Base-by-base conservation (phyloP, 2,113 vertebrate species). In the Columbina picui region DNA sequence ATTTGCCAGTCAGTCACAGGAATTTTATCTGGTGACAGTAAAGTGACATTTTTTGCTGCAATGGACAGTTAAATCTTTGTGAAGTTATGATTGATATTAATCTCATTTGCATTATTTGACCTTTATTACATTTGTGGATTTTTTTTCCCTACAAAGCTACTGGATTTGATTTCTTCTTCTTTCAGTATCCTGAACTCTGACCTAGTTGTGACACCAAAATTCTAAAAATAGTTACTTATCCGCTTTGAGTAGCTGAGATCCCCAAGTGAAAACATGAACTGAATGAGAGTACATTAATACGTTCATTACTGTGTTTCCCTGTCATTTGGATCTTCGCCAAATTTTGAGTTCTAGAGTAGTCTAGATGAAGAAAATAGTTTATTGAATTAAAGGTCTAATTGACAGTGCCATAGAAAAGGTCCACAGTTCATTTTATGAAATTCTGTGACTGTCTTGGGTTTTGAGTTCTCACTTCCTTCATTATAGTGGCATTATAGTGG, bases 21-120 rank as follows among this genome's bases (percentile, higher is more conserved):
- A 89, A 26, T 94, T 96, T 93, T 84, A 43, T 69, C 88, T 56
- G 25, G 29, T 70, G 55, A 67, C 57, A 76, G 13, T 16, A 13
- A 43, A 53, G n/a, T 87, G 88, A 68, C 25, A 81, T 93, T 96
- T 77, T 76, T 23, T 84, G 45, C 73, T 69, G 27, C 25, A 73
- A 32, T 21, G 7, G 21, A 91, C 60, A 95, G 16, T 91, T 86
- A 93, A 88, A 77, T 88, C 41, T 65, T 74, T 69, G 20, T 67
- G 55, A 94, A 89, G 27, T 84, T 79, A 61, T 69, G 49, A 43
- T 36, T 73, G 12, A 55, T 89, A 76, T 36, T 84, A 0, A 69
- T 94, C 68, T 67, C 8, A 74, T 94, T 91, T 94, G 21, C 32
- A 61, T 90, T 70, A 53, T 87, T 86, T 94, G n/a, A 90, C 43